These are phyloP conservation scores for Takifugu ocellatus DNA, from an alignment of 2,797 vertebrate species.

Conservation along the genomic window DNA sequence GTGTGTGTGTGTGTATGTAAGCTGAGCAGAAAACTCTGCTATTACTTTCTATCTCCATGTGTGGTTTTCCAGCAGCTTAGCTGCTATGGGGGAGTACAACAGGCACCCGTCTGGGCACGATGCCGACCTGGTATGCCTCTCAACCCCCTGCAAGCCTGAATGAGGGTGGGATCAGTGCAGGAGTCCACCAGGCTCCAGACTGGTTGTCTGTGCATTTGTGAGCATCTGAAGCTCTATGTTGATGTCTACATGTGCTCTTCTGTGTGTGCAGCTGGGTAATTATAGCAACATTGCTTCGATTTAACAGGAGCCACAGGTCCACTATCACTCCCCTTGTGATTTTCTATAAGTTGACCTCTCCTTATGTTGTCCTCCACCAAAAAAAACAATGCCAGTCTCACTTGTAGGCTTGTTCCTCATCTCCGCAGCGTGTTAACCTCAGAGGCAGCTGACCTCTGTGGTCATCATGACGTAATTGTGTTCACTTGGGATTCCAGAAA, in stretches of 20 bases:
- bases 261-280: constrained; percentile 36
- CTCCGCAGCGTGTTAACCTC: constrained; percentile 52
- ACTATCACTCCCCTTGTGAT: constrained; percentile 57
- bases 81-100: constrained; percentile 58
- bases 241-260: constrained; percentile 35
- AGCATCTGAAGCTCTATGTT: constrained; percentile 24
- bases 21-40: constrained; percentile 51
- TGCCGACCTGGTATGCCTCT: constrained; percentile 64
- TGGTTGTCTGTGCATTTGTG: constrained; percentile 47
- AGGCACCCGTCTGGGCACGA: constrained; percentile 72
- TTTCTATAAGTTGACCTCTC: constrained; percentile 46
- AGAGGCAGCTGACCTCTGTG: constrained; percentile 54
- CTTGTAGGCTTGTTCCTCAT: constrained; percentile 32
- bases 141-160: constrained; percentile 53
- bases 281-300: constrained; percentile 64
- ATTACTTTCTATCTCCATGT: constrained; percentile 75
- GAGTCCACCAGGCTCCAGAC: constrained; percentile 64
- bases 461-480: constrained; percentile 46
- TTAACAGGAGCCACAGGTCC: constrained; percentile 58
- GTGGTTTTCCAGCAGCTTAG: constrained; percentile 72
- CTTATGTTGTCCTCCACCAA: constrained; percentile 29
- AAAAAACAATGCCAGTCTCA: constrained; percentile 40
- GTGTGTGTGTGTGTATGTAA: constrained; percentile 44
- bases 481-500: constrained; percentile 49
- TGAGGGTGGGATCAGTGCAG: constrained; percentile 59